phyloP scores from a whole-genome alignment of 2,113 vertebrate genomes.

The Nansenia antarctica region DNA sequence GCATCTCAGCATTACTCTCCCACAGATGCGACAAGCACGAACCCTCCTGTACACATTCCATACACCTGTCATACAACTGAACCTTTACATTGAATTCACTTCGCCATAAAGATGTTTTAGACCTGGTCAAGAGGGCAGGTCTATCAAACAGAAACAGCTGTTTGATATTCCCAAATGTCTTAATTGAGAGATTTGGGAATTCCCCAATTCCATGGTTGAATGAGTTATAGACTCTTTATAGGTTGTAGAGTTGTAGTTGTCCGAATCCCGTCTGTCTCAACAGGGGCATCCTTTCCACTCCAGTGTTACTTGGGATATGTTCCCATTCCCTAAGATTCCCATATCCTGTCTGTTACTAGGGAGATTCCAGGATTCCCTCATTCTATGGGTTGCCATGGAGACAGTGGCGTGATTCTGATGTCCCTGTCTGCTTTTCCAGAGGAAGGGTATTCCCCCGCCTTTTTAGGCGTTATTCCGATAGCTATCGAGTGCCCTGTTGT shows the following conservation, averaged over 20 bases:
- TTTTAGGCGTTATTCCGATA: neutral
- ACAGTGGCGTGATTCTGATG: constrained; percentile 62
- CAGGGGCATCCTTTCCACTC: neutral
- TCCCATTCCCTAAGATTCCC: constrained; percentile 50
- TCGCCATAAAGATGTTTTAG: neutral
- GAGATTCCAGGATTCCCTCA: constrained; percentile 56
- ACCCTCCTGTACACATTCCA: neutral
- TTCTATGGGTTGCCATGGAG: constrained; percentile 55
- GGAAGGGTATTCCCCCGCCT: constrained; percentile 66
- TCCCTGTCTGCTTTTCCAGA: constrained; percentile 54
- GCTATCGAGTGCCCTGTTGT: too few species aligned
- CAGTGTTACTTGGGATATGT: constrained; percentile 35
- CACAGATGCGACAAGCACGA: too few species aligned
- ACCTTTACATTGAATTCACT: neutral
- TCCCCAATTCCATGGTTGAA: too few species aligned
- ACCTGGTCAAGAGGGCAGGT: neutral
- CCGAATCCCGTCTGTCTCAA: neutral
- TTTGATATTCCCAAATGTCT: neutral
- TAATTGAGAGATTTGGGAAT: too few species aligned
- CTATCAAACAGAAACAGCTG: neutral
- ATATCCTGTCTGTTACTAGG: constrained; percentile 60
- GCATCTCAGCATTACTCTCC: neutral
- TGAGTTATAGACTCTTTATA: neutral
- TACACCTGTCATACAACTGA: neutral
- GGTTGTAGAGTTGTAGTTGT: neutral